Evolutionary conservation across 2,888 invertebrate species (phyloP).

Genomic region (Troglohyphantes excavatus): DNA sequence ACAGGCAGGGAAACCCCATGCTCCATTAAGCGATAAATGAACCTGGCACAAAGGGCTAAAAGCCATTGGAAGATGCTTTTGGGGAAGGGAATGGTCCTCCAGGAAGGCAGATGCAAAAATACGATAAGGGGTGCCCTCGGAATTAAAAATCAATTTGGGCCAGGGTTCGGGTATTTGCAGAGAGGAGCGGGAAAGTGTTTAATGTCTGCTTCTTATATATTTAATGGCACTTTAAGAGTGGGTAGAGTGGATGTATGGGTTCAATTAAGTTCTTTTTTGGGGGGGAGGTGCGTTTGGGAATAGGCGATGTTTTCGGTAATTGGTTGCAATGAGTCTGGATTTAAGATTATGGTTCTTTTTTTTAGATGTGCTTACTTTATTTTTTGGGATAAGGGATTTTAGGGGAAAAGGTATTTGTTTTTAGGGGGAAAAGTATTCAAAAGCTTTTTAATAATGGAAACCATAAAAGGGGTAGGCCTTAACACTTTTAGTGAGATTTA

Average conservation of each 20-base stretch:
- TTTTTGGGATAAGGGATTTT: too few species aligned
- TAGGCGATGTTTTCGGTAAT: conserved; percentile 24
- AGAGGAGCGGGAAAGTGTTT: conserved; percentile 34
- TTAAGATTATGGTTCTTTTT: conserved; percentile 1
- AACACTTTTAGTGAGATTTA: too few species aligned
- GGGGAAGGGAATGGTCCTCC: background rate
- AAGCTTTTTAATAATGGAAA: too few species aligned
- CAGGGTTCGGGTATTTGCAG: conserved; percentile 4
- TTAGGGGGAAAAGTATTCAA: too few species aligned
- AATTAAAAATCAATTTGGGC: conserved; percentile 73
- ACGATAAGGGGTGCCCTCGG: conserved; percentile 35
- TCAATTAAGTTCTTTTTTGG: conserved; percentile 33
- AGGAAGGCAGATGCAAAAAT: conserved; percentile 59
- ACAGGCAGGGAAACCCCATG: conserved; percentile 13
- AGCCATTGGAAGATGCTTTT: too few species aligned
- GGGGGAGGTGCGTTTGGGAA: background rate
- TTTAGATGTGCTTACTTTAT: too few species aligned
- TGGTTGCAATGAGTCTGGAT: conserved; percentile 54
- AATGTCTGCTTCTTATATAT: conserved; percentile 26
- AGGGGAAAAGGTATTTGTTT: too few species aligned
- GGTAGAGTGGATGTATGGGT: background rate
- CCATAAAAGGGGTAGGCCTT: too few species aligned
- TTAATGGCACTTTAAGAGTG: background rate
- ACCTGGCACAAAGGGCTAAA: conserved; percentile 23
- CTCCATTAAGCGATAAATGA: conserved; percentile 70